These are phyloP conservation scores for Todiramphus saurophagus DNA, from an alignment of 2,113 vertebrate genomes.

Conservation along the genomic window DNA sequence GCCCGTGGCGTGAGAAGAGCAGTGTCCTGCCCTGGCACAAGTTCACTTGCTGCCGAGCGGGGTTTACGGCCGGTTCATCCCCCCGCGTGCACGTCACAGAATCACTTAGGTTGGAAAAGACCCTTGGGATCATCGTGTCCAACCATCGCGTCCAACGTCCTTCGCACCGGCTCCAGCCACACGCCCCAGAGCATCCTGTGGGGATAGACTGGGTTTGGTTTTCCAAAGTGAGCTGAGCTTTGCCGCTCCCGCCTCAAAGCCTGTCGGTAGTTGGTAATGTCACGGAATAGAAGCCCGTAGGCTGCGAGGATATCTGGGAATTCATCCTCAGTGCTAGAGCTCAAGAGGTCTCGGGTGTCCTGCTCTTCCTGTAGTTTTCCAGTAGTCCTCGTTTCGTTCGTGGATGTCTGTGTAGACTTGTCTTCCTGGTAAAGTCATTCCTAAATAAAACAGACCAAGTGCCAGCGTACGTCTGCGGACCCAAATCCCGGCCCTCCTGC, in stretches of 20 bases:
- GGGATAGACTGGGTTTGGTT: background rate
- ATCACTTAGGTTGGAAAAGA: no score
- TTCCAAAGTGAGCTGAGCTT: background rate
- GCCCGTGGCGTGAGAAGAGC: background rate
- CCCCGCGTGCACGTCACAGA: no score
- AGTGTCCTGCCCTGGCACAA: background rate
- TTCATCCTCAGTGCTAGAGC: no score
- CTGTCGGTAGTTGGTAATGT: background rate
- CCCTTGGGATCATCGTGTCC: no score
- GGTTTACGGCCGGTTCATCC: background rate
- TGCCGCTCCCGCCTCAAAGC: background rate
- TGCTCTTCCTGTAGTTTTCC: background rate
- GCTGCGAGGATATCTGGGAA: background rate
- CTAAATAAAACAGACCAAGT: background rate
- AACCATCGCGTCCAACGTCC: background rate
- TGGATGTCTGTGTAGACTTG: background rate
- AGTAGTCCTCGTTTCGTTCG: background rate
- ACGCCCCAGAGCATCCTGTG: background rate
- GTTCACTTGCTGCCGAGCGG: no score
- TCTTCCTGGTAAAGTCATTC: background rate
- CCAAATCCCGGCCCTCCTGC: background rate
- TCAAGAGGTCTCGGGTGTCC: background rate
- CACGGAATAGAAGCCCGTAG: background rate
- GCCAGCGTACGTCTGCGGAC: background rate
- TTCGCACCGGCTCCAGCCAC: background rate